Evolutionary conservation across 1,140 invertebrate species (phyloP), one percentile per base, ranked within the genome.

Genomic region (Mya arenaria): DNA sequence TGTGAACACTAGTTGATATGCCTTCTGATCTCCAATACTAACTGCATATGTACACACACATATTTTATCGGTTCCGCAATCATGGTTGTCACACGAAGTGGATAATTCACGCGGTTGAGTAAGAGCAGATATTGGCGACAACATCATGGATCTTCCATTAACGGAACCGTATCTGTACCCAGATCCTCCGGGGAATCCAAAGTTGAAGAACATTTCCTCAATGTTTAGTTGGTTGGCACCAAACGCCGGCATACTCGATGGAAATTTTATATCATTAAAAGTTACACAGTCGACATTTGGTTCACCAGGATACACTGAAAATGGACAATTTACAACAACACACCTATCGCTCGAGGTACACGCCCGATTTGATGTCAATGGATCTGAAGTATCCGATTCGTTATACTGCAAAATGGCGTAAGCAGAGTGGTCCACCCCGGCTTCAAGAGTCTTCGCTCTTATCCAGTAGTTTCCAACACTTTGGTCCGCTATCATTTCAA

Each of bases 401-500:
- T 41, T 19, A 8, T 63, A 19, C 15, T 65, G 23, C 5, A 77
- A 8, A 28, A 65, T 37, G 0, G 73, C 73, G 44, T 77, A 58
- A 2, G 73, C 73, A 8, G 73, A 37, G 37, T 77, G 73, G 15
- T 77, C 63, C 36, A 63, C 65, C 10, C 23, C 34, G n/a, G 73
- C 37, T 36, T 77, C 73, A 36, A 77, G 63, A 25, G 58, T 77
- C 55, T 77, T 60, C 10, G 73, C 73, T 19, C 28, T 52, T 15
- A 34, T 30, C 52, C 23, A 58, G 48, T 23, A 23, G 34, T 36
- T 36, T 39, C 1, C 25, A 0, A 36, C 10, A 15, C 56, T n/a
- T 23, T 23, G 56, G 36, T 30, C 4, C 5, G 23, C 96, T 95
- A 95, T 66, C 41, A 1, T 25, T 2, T 97, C 94, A 87, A 98